These are phyloP conservation scores for Pteronotus mesoamericanus DNA, from an alignment of 2,797 vertebrate species.

Conservation along the genomic window DNA sequence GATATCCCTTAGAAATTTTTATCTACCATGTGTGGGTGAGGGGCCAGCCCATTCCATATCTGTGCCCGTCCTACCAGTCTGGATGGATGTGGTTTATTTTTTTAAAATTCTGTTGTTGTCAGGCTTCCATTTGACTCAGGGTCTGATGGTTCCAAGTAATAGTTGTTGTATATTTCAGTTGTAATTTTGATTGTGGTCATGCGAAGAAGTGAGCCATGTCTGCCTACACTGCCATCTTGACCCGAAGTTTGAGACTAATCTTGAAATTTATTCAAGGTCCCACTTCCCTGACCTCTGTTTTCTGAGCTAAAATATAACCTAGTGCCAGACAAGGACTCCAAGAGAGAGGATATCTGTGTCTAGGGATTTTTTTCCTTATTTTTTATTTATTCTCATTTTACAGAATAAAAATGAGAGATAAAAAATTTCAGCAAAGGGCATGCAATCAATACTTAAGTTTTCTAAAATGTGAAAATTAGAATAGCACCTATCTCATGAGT, in stretches of 20 bases:
- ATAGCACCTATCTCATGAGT: neutral
- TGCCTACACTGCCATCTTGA: too few relatives aligned
- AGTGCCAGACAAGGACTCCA: neutral
- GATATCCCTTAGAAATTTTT: too few relatives aligned
- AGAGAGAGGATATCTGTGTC: neutral
- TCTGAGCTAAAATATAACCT: neutral
- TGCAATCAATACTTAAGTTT: neutral
- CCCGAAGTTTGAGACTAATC: neutral
- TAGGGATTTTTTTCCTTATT: neutral
- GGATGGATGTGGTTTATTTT: too few relatives aligned
- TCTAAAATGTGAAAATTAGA: neutral
- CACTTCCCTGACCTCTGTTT: neutral
- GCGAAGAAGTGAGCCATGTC: too few relatives aligned
- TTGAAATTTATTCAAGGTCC: neutral
- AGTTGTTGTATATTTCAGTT: too few relatives aligned
- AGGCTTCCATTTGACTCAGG: too few relatives aligned
- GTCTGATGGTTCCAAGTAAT: too few relatives aligned
- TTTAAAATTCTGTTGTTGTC: too few relatives aligned
- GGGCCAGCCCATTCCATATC: too few relatives aligned
- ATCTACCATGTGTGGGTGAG: too few relatives aligned
- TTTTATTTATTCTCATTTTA: neutral
- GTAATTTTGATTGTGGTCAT: too few relatives aligned
- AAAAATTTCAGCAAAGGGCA: neutral
- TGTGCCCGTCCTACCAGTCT: too few relatives aligned
- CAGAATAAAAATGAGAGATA: neutral